phyloP scores from a whole-genome alignment of 2,888 invertebrate genomes.

The Timandra comae region DNA sequence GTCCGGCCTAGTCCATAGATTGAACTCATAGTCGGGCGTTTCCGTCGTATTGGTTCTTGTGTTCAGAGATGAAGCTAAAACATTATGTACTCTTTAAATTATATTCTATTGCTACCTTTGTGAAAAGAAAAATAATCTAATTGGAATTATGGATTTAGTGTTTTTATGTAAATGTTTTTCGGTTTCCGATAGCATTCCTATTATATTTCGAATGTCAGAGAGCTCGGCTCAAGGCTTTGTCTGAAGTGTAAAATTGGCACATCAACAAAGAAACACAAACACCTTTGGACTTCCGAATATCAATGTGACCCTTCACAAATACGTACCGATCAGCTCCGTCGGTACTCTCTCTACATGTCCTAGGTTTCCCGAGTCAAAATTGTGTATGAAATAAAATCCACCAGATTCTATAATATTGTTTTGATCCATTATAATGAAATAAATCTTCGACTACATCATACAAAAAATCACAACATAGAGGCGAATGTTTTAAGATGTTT shows the following conservation, averaged over 20 bases:
- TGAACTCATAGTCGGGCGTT: constrained; percentile 86
- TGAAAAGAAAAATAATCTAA: too few relatives aligned
- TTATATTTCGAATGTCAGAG: too few relatives aligned
- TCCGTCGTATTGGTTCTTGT: constrained; percentile 65
- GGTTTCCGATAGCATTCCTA: too few relatives aligned
- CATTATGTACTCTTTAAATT: too few relatives aligned
- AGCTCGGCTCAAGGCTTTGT: constrained; percentile 27
- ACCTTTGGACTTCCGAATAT: constrained; percentile 13
- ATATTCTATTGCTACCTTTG: too few relatives aligned
- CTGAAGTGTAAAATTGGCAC: constrained; percentile 34
- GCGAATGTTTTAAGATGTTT: constrained; percentile 40
- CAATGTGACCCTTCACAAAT: constrained; percentile 1
- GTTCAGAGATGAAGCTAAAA: constrained; percentile 50
- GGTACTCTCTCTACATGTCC: constrained; percentile 86
- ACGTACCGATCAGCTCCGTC: constrained; percentile 75
- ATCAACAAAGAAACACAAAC: constrained; percentile 15
- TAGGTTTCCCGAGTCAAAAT: constrained; percentile 94
- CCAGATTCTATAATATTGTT: constrained; percentile 78
- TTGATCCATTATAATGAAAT: constrained; percentile 52
- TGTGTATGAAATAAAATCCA: constrained; percentile 88
- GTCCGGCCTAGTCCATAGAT: constrained; percentile 93
- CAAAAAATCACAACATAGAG: constrained; percentile 48
- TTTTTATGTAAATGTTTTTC: too few relatives aligned
- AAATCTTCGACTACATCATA: constrained; percentile 63
- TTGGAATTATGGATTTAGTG: too few relatives aligned